These are phyloP conservation scores for Saguinus imperator DNA, from an alignment of 2,113 vertebrate species.

Conservation along the genomic window DNA sequence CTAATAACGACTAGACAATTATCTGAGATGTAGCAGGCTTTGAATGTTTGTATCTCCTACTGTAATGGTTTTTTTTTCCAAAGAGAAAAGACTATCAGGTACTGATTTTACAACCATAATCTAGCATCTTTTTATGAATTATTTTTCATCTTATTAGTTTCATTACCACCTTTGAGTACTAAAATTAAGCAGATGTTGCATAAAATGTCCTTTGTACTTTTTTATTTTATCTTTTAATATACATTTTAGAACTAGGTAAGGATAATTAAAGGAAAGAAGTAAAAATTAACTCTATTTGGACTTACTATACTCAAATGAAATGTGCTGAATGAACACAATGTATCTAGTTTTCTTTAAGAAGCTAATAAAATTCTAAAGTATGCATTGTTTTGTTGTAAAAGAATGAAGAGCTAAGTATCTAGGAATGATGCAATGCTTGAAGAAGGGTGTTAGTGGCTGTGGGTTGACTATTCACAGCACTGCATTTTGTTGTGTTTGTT, in stretches of 20 bases:
- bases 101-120: background rate
- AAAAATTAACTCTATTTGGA: constrained; percentile 2
- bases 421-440: background rate
- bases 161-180: constrained; percentile 1
- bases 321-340: background rate
- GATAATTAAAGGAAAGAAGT: constrained; percentile 21
- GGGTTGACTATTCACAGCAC: fast-evolving
- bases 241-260: background rate
- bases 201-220: background rate
- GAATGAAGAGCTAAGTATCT: background rate
- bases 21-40: background rate
- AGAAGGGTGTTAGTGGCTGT: background rate
- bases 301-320: background rate
- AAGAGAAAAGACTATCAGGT: background rate
- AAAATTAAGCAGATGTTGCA: background rate
- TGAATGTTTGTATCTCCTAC: background rate
- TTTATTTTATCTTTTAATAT: background rate
- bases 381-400: background rate
- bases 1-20: background rate
- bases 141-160: constrained; percentile 11
- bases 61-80: background rate
- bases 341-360: background rate
- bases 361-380: background rate
- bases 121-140: background rate
- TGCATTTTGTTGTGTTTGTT: background rate